Base-by-base conservation (phyloP, 1,140 invertebrate genomes). In the Calephelis nemesis region DNA sequence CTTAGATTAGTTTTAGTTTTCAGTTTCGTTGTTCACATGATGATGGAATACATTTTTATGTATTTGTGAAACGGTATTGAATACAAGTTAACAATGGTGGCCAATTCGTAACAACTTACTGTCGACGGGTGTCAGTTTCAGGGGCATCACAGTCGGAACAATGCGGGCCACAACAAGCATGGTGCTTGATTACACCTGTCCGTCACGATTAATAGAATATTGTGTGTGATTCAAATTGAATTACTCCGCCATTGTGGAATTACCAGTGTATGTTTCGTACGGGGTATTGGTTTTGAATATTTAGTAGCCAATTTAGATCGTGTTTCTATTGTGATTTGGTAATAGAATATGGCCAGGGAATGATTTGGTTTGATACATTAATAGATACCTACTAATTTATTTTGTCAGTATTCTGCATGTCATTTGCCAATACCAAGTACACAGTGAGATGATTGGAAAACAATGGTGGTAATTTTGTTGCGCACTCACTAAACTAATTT, bases 151-250 rank as follows among this genome's bases (percentile, higher is more conserved):
- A 76, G 68, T 73, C 69, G 68, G 71, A 70, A 79, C 82, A 78
- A 79, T 81, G 81, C 75, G 80, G 75, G 69, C 78, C 50, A 13
- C 50, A 77, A 70, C 73, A 71, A 76, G 74, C 76, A 73, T 72
- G 73, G 71, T 77, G 83, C 83, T 88, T 88, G 85, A 88, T 90
- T 90, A 90, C 85, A 88, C 83, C 88, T 88, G 88, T 87, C 87
- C 83, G 78, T 87, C 85, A 88, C 82, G 77, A 88, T 88, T 89
- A 87, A 89, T 89, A 89, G 83, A 90, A 90, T 90, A 88, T 86
- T 88, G 88, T 90, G 81, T 84, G 82, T 85, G 86, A 90, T 86
- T 87, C 83, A 88, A 88, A 89, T 89, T 88, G 86, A 87, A 90
- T 89, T 89, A 88, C 82, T 72, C 73, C 73, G 72, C 79, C 84